These are phyloP conservation scores for Temnopleurus reevesii DNA, from an alignment of 53 echinoderm and acorn worm species.

Conservation along the genomic window DNA sequence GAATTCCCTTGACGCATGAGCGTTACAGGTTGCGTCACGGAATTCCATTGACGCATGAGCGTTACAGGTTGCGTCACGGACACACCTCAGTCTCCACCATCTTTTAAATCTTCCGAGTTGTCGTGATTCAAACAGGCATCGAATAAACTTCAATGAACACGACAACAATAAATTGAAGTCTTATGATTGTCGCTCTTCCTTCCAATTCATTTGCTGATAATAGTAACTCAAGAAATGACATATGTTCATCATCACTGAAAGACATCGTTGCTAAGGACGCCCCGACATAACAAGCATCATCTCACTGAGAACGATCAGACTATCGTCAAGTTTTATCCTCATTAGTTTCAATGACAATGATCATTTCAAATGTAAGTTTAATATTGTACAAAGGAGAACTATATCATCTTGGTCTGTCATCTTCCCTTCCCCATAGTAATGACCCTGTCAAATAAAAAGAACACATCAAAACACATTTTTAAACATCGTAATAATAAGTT, in stretches of 20 bases:
- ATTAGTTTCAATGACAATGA: background rate
- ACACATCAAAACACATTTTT: background rate
- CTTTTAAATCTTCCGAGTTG: no score
- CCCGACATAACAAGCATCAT: background rate
- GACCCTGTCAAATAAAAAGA: conserved; percentile 61
- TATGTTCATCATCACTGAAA: background rate
- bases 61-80: no score
- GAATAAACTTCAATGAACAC: no score
- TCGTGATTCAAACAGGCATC: no score
- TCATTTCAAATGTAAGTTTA: conserved; percentile 22
- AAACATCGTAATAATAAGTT: background rate
- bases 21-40: no score
- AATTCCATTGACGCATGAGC: no score
- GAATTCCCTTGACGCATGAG: no score
- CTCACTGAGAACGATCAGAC: background rate
- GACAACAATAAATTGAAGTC: no score
- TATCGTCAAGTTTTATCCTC: background rate
- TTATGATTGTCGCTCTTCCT: no score
- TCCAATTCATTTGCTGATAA: no score
- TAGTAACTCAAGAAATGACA: background rate
- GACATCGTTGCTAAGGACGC: background rate
- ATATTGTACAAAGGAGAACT: conserved; percentile 58
- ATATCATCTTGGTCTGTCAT: conserved; percentile 65
- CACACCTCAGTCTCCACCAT: no score
- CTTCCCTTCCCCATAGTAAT: conserved; percentile 65